Evolutionary conservation across 1,140 invertebrate genomes (phyloP).

Genomic region (Cyrtorhinus lividipennis): DNA sequence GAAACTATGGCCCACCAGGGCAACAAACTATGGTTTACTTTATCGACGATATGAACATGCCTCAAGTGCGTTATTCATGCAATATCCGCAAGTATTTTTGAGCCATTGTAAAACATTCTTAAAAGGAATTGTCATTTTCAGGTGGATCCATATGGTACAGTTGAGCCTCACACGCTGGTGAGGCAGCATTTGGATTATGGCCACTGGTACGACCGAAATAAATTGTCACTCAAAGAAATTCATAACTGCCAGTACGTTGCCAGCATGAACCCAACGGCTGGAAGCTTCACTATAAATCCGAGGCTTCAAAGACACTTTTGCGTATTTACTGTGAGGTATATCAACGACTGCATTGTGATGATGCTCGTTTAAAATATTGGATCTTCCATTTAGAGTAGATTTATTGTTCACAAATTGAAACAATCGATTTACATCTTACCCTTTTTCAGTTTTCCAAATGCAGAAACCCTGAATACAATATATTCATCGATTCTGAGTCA

Average conservation of each 20-base stretch:
- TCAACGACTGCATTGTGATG: too few relatives aligned
- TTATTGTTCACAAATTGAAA: too few relatives aligned
- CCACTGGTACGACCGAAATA: conserved; percentile 88
- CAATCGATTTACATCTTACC: background rate
- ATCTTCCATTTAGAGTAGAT: too few relatives aligned
- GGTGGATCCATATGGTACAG: conserved; percentile 80
- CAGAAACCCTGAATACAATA: conserved; percentile 73
- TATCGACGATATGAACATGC: conserved; percentile 97
- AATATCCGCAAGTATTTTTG: too few relatives aligned
- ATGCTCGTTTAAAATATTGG: too few relatives aligned
- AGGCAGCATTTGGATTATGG: conserved; percentile 89
- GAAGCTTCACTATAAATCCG: conserved; percentile 91
- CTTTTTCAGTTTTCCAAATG: conserved; percentile 59
- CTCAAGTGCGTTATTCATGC: conserved; percentile 50
- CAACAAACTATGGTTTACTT: conserved; percentile 92
- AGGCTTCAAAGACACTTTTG: conserved; percentile 85
- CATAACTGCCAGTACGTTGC: conserved; percentile 93
- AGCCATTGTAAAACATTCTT: too few relatives aligned
- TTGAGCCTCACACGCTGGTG: conserved; percentile 89
- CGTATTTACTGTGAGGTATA: conserved; percentile 64
- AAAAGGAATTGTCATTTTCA: too few relatives aligned
- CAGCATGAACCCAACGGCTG: conserved; percentile 95
- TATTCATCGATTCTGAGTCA: conserved; percentile 77
- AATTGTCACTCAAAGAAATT: conserved; percentile 85
- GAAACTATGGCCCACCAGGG: conserved; percentile 89